These are phyloP conservation scores for Acrossocheilus wenchowensis DNA, from an alignment of 2,797 vertebrate species.

Conservation along the genomic window DNA sequence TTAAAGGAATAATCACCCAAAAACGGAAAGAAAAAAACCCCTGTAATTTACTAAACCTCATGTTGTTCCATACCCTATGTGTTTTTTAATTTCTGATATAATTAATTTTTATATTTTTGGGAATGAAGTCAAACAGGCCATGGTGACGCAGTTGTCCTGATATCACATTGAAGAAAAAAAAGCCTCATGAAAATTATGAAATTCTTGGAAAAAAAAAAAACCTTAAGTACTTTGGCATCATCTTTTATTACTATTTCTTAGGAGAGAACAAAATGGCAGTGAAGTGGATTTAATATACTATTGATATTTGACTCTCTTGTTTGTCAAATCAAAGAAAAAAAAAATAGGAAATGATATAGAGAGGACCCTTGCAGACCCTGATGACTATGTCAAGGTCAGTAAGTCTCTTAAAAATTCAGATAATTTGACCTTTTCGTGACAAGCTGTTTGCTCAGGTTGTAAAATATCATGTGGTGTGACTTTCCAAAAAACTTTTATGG, in stretches of 20 bases:
- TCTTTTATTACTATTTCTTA: not conserved
- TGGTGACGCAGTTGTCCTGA: not conserved
- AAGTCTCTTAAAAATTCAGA: not conserved
- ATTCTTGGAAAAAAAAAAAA: not conserved
- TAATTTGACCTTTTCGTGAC: not conserved
- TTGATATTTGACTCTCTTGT: not conserved
- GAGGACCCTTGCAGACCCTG: too few species aligned
- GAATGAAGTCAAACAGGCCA: not conserved
- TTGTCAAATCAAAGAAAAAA: too few species aligned
- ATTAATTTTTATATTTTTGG: not conserved
- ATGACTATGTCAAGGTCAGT: not conserved
- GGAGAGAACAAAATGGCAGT: not conserved
- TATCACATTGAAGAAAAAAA: not conserved
- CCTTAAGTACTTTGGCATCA: not conserved
- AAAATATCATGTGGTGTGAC: not conserved
- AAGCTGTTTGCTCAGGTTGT: not conserved
- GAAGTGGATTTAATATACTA: not conserved
- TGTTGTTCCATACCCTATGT: not conserved
- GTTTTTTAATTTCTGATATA: not conserved
- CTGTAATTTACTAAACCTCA: not conserved
- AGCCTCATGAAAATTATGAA: not conserved
- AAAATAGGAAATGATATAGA: not conserved
- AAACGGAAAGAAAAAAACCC: not conserved
- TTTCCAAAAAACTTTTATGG: not conserved
- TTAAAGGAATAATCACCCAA: constrained; percentile 3